Evolutionary conservation across 30 jellyfish, hydroid and myxozoan species (phyloP).

Genomic region (Calvadosia cruxmelitensis): DNA sequence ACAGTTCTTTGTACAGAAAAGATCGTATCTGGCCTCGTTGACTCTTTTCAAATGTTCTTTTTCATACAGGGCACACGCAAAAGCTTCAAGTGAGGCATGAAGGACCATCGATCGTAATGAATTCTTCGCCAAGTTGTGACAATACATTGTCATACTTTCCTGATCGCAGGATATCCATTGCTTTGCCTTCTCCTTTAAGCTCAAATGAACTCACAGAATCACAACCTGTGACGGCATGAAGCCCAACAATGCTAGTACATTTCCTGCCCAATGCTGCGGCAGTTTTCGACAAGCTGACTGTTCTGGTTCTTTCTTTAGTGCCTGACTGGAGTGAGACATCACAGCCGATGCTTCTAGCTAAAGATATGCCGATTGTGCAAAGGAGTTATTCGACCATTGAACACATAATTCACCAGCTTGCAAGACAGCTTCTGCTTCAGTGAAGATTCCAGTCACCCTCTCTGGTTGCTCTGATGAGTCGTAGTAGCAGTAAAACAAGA

Average conservation of each 20-base stretch:
- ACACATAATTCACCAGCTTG: slow-evolving; percentile 1
- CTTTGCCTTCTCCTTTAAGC: not conserved
- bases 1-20: not conserved
- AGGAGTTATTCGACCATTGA: slow-evolving; percentile 1
- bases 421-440: slow-evolving; percentile 15
- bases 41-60: too few species aligned
- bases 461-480: slow-evolving; percentile 24
- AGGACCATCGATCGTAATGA: not conserved
- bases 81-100: too few species aligned
- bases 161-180: not conserved
- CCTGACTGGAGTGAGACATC: too few species aligned
- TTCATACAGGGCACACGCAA: not conserved
- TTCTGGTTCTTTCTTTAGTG: too few species aligned
- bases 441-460: slow-evolving; percentile 39
- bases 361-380: too few species aligned
- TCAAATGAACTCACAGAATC: not conserved
- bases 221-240: not conserved
- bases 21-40: not conserved
- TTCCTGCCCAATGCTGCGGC: not conserved
- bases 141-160: not conserved
- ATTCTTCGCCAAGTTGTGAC: not conserved
- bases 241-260: not conserved
- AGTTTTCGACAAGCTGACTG: not conserved
- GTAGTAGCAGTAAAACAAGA: slow-evolving; percentile 10
- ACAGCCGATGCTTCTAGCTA: too few species aligned